A percentile compares a stretch with the other conserved stretches of the same genome.
Conservation (phyloP, 23 tunicate genomes). For the Halocynthia aurantium region DNA sequence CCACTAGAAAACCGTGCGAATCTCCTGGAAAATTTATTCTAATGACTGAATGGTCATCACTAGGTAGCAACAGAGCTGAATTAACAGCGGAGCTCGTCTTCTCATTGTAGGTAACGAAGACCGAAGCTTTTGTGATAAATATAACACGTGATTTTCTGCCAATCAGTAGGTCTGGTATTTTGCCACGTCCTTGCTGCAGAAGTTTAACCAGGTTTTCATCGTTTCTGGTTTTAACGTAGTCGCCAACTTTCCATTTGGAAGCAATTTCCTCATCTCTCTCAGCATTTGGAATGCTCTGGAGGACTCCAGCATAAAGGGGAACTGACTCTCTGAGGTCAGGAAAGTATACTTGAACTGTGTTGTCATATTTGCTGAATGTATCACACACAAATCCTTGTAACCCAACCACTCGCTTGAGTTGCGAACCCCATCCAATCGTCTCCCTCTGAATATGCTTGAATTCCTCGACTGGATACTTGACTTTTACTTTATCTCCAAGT, state of each 20-base stretch:
- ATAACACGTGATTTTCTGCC: neutral
- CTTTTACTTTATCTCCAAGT: constrained; percentile 8
- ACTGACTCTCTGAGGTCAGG: neutral
- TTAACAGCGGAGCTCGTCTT: neutral
- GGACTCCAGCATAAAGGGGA: constrained; percentile 4
- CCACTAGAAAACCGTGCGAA: neutral
- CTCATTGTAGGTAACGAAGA: neutral
- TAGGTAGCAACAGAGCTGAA: neutral
- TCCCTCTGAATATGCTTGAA: neutral
- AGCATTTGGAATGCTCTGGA: neutral
- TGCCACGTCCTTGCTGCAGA: neutral
- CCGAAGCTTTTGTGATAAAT: neutral
- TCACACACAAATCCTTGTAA: neutral
- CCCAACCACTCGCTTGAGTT: neutral
- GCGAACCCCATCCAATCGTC: constrained; percentile 2
- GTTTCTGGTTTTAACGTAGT: neutral
- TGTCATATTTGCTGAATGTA: neutral
- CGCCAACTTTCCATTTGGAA: neutral
- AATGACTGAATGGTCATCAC: neutral
- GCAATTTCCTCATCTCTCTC: neutral
- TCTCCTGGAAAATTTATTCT: neutral
- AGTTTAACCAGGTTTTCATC: neutral
- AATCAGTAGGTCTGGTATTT: neutral
- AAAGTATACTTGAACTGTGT: neutral
- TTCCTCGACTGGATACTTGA: neutral